A percentile compares a stretch with the other conserved stretches of the same genome.
Evolutionary conservation across 2,888 invertebrate genomes (phyloP).

Genomic region (Amiota communis): DNA sequence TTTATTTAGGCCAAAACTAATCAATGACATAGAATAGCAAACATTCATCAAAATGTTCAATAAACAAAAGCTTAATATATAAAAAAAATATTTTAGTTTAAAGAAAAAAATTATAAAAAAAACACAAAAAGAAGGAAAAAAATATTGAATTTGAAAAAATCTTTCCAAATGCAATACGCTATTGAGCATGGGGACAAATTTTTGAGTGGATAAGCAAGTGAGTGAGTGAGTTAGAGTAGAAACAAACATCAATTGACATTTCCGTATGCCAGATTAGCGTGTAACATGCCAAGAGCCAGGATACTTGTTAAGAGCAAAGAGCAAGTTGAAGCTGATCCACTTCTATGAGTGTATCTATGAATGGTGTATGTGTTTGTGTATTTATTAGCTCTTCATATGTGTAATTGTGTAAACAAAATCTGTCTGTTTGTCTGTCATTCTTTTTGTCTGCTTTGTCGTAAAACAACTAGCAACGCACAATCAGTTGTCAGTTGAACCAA

Average conservation of each 20-base stretch:
- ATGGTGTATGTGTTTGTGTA: conserved; percentile 22
- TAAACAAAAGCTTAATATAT: not conserved
- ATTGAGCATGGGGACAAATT: conserved; percentile 7
- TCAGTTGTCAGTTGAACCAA: conserved; percentile 47
- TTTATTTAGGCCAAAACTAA: conserved; percentile 51
- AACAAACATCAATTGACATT: conserved; percentile 9
- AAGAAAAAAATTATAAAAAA: not conserved
- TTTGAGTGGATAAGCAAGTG: no score
- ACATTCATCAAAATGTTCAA: conserved; percentile 49
- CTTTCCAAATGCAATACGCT: not conserved
- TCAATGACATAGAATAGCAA: conserved; percentile 58
- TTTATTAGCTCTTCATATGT: conserved; percentile 47
- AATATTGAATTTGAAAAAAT: not conserved
- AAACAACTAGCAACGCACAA: conserved; percentile 47
- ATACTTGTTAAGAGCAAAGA: no score
- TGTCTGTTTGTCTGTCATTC: not conserved
- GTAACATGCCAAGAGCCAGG: conserved; percentile 32
- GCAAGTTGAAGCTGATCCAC: not conserved
- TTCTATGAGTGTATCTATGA: conserved; percentile 14
- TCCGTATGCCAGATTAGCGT: conserved; percentile 43
- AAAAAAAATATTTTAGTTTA: conserved; percentile 31
- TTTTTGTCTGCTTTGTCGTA: not conserved
- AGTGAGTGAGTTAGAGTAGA: not conserved
- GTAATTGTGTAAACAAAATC: conserved; percentile 61
- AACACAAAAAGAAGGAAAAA: not conserved